These are phyloP conservation scores for Cyprinella venusta DNA, from an alignment of 2,797 vertebrate species.

Conservation along the genomic window DNA sequence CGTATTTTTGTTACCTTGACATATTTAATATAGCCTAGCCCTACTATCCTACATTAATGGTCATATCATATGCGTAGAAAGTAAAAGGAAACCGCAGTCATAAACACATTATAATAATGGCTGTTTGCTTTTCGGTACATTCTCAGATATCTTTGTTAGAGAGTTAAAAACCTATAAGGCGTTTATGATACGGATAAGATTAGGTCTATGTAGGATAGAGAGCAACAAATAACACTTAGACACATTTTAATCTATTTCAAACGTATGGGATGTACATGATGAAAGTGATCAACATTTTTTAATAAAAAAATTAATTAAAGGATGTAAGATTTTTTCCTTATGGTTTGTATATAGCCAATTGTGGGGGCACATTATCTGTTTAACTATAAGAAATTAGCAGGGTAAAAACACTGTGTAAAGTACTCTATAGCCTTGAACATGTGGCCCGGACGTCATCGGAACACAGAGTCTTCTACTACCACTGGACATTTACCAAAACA, in stretches of 20 bases:
- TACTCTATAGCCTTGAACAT: slow-evolving; percentile 12
- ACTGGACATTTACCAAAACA: slow-evolving; percentile 1
- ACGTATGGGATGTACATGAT: not conserved
- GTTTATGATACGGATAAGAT: not conserved
- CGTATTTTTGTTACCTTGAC: slow-evolving; percentile 8
- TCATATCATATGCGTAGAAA: not conserved
- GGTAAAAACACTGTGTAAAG: not conserved
- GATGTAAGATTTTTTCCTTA: not conserved
- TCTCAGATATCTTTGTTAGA: not conserved
- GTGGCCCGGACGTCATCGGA: slow-evolving; percentile 2
- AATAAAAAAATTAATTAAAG: not conserved
- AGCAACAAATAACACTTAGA: not conserved
- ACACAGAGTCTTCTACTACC: not conserved
- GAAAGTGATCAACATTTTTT: not conserved
- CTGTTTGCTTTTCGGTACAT: not conserved
- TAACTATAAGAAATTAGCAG: slow-evolving; percentile 4
- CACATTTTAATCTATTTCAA: too few species aligned
- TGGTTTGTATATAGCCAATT: not conserved
- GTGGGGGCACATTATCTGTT: not conserved
- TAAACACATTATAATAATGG: not conserved
- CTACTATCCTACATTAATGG: not conserved
- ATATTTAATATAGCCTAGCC: not conserved
- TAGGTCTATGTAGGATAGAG: not conserved
- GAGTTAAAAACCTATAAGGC: not conserved
- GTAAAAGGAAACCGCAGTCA: not conserved